Evolutionary conservation across 2,888 invertebrate species (phyloP).

Genomic region (Perdita meconis): DNA sequence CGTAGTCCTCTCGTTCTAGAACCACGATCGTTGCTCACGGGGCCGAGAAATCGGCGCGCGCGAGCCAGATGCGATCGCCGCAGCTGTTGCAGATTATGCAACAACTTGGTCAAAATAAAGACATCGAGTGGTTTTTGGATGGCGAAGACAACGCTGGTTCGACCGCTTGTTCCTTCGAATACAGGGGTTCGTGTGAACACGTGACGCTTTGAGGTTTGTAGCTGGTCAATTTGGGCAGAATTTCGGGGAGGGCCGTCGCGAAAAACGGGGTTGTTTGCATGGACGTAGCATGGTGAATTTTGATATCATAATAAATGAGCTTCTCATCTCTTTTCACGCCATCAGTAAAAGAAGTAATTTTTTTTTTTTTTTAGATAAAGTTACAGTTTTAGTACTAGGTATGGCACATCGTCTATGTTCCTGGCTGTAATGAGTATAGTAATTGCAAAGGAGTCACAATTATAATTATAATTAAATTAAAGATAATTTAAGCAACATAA

Average conservation of each 20-base stretch:
- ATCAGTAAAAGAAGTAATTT: no score
- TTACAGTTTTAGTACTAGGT: no score
- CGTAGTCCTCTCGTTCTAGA: neutral
- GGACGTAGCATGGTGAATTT: no score
- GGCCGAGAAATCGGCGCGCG: conserved; percentile 51
- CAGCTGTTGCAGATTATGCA: conserved; percentile 67
- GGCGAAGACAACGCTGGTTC: conserved; percentile 11
- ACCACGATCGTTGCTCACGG: conserved; percentile 24
- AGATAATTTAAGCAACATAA: no score
- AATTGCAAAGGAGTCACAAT: no score
- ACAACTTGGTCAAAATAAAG: conserved; percentile 50
- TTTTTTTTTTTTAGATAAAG: no score
- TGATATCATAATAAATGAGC: no score
- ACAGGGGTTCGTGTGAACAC: neutral
- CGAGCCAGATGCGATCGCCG: conserved; percentile 54
- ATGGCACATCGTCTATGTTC: no score
- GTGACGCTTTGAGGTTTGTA: neutral
- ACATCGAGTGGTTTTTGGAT: conserved; percentile 37
- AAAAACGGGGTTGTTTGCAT: neutral
- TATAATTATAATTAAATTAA: no score
- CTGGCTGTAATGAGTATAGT: no score
- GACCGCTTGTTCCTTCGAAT: conserved; percentile 1
- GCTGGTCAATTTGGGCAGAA: neutral
- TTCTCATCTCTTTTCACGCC: no score
- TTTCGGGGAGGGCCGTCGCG: neutral